Conservation (phyloP, 2,113 vertebrate species). For the Asarcornis scutulata region DNA sequence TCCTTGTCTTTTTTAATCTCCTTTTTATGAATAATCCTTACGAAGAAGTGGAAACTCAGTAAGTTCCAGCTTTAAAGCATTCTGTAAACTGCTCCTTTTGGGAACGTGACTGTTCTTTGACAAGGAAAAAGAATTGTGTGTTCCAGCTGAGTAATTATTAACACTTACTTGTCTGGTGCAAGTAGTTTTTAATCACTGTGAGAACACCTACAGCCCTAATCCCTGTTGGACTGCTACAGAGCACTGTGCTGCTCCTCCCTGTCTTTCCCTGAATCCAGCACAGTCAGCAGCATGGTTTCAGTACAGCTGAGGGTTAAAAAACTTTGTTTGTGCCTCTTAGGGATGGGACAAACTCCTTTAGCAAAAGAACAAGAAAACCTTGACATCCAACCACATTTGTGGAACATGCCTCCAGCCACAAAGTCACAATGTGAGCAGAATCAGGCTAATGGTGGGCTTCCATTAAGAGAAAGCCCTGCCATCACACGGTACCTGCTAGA, state of each 20-base stretch:
- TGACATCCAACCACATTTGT: neutral
- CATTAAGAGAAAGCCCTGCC: neutral
- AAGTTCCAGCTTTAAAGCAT: neutral
- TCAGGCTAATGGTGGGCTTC: neutral
- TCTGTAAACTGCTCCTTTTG: conserved; percentile 27
- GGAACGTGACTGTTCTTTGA: neutral
- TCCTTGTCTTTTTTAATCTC: neutral
- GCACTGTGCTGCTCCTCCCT: neutral
- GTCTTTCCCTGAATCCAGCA: neutral
- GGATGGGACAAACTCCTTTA: neutral
- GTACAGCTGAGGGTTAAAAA: neutral
- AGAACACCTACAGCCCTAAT: neutral
- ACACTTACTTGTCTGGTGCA: neutral
- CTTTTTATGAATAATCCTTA: conserved; percentile 21
- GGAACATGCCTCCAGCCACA: neutral
- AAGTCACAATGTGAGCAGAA: neutral
- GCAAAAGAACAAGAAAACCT: neutral
- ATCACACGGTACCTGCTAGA: neutral
- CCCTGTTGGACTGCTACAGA: neutral
- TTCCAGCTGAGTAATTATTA: conserved; percentile 36
- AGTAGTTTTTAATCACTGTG: neutral
- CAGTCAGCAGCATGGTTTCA: neutral
- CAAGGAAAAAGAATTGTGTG: conserved; percentile 6
- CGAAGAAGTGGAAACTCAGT: conserved; percentile 13
- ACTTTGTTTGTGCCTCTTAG: neutral